Percentiles rank a stretch among this genome's conserved stretches.
phyloP scores from a whole-genome alignment of 2,113 vertebrate genomes.

The Cercopithecus mona region DNA sequence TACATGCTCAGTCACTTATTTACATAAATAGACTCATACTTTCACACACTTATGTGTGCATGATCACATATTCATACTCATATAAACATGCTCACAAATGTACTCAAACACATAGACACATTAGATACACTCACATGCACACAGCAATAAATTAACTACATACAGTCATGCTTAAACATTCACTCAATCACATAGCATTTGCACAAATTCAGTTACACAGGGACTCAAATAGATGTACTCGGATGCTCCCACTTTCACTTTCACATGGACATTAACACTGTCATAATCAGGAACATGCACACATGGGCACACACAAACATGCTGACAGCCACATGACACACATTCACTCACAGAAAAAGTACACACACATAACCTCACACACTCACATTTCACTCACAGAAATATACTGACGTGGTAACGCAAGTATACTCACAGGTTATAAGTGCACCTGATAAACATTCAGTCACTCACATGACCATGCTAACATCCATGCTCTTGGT shows the following conservation, averaged over 20 bases:
- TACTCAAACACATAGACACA: neutral
- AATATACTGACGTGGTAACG: neutral
- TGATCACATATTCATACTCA: neutral
- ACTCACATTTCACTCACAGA: neutral
- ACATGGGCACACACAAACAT: neutral
- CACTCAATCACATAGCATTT: neutral
- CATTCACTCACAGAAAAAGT: neutral
- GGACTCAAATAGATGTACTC: too few relatives aligned
- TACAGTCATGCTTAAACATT: neutral
- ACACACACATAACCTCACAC: neutral
- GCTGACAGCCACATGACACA: neutral
- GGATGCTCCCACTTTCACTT: neutral
- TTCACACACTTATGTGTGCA: neutral
- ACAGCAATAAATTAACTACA: neutral
- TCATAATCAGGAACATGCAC: neutral
- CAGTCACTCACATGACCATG: too few relatives aligned
- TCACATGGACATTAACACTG: neutral
- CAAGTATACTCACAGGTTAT: too few relatives aligned
- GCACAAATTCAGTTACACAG: neutral
- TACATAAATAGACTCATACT: neutral
- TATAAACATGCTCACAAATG: neutral
- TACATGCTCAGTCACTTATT: neutral
- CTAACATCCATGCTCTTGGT: neutral
- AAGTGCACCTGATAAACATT: neutral
- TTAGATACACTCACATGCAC: neutral